A percentile compares a stretch with the other conserved stretches of the same genome.
These are phyloP conservation scores for Malthinus flaveolus DNA, from an alignment of 2,888 invertebrate species.

Conservation along the genomic window DNA sequence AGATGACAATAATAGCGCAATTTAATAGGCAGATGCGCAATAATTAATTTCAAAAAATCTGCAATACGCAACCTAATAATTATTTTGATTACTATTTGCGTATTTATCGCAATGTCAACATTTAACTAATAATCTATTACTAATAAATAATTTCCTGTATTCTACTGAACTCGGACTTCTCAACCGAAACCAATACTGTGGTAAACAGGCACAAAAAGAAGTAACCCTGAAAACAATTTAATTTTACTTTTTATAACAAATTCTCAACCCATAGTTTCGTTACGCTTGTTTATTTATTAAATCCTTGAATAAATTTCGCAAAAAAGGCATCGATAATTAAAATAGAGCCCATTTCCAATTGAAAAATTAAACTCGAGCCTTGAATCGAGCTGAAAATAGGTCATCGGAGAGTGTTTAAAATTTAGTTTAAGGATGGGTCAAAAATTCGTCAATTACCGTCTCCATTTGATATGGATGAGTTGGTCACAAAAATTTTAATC, in stretches of 20 bases:
- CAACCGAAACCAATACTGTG: conserved; percentile 7
- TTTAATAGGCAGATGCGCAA: no score
- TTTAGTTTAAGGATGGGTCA: conserved; percentile 2
- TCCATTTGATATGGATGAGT: neutral
- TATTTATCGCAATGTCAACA: conserved; percentile 1
- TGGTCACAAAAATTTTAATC: neutral
- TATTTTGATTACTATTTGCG: conserved; percentile 1
- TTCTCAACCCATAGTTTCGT: neutral
- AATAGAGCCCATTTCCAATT: conserved; percentile 1
- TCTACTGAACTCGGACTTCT: conserved; percentile 8
- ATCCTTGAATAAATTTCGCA: neutral
- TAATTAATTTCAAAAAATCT: no score
- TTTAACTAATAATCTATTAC: conserved; percentile 3
- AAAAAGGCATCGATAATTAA: neutral
- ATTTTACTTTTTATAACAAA: conserved; percentile 8
- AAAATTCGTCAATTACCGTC: conserved; percentile 1
- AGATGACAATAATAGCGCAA: no score
- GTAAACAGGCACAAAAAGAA: conserved; percentile 1
- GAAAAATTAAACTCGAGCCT: neutral
- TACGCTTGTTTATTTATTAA: neutral
- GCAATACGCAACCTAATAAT: neutral
- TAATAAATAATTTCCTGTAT: conserved; percentile 8
- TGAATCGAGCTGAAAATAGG: neutral
- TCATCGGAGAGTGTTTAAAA: neutral
- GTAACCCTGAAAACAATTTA: conserved; percentile 13